These are phyloP conservation scores for Theristus sp. DNA, from an alignment of 2,888 invertebrate species.

Conservation along the genomic window DNA sequence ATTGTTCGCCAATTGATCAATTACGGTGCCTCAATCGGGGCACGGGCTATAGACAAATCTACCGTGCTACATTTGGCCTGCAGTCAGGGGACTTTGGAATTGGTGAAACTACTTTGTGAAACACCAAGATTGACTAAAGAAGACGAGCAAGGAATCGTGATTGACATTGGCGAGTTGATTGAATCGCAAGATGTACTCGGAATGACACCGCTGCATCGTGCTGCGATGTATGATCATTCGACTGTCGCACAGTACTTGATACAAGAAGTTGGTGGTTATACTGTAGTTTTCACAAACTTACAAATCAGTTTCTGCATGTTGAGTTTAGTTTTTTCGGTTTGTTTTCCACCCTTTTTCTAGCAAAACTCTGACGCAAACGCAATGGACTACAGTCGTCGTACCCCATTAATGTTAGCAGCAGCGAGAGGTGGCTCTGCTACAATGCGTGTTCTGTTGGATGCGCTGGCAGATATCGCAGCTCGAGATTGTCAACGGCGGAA, in stretches of 20 bases:
- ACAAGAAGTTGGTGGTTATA: slow-evolving; percentile 36
- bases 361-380: slow-evolving; percentile 63
- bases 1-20: slow-evolving; percentile 65
- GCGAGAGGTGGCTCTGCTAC: slow-evolving; percentile 63
- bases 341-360: too few relatives aligned
- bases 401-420: slow-evolving; percentile 60
- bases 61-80: slow-evolving; percentile 77
- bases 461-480: slow-evolving; percentile 54
- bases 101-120: too few relatives aligned
- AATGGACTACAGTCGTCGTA: slow-evolving; percentile 56
- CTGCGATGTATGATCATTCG: slow-evolving; percentile 74
- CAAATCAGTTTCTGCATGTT: too few relatives aligned
- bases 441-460: slow-evolving; percentile 49
- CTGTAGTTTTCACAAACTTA: too few relatives aligned
- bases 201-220: slow-evolving; percentile 76
- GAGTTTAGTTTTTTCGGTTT: too few relatives aligned
- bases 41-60: slow-evolving; percentile 64
- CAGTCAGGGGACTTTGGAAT: too few relatives aligned
- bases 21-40: slow-evolving; percentile 67
- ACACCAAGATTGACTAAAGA: too few relatives aligned
- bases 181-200: slow-evolving; percentile 59
- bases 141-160: too few relatives aligned
- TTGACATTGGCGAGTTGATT: slow-evolving; percentile 44
- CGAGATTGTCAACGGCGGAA: slow-evolving; percentile 64
- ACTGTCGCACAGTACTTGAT: slow-evolving; percentile 50